Conservation (phyloP, 2,888 invertebrate genomes). For the Hirtodrosophila cameraria region DNA sequence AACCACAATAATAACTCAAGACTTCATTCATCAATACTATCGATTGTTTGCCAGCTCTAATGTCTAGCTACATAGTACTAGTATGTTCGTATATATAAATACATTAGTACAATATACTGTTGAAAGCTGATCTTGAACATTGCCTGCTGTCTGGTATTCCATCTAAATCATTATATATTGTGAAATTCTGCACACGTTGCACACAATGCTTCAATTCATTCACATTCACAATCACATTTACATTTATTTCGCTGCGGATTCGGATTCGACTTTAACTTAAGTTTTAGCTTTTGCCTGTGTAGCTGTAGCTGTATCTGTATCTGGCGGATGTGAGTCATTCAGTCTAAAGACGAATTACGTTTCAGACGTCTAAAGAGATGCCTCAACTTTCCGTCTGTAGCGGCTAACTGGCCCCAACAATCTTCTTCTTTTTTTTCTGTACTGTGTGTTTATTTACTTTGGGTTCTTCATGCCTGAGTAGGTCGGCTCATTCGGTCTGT, state of each 20-base stretch:
- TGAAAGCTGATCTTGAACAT: slow-evolving; percentile 46
- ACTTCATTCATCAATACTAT: too few species aligned
- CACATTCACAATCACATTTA: slow-evolving; percentile 12
- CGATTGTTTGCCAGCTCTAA: too few species aligned
- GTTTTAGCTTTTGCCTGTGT: neutral
- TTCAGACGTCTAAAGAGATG: slow-evolving; percentile 21
- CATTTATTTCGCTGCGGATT: slow-evolving; percentile 1
- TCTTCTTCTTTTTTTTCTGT: too few species aligned
- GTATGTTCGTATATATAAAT: too few species aligned
- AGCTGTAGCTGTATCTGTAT: slow-evolving; percentile 28
- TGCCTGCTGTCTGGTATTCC: slow-evolving; percentile 7
- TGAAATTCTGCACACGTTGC: slow-evolving; percentile 70
- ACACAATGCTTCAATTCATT: slow-evolving; percentile 60
- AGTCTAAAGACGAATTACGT: slow-evolving; percentile 45
- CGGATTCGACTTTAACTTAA: too few species aligned
- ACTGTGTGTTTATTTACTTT: slow-evolving; percentile 52
- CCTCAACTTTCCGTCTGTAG: slow-evolving; percentile 6
- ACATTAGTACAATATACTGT: neutral
- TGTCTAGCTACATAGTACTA: too few species aligned
- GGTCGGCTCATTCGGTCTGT: slow-evolving; percentile 48
- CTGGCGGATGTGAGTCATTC: slow-evolving; percentile 72
- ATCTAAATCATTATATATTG: slow-evolving; percentile 56
- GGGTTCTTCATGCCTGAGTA: slow-evolving; percentile 64
- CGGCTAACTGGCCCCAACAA: slow-evolving; percentile 16
- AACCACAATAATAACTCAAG: too few species aligned